Evolutionary conservation across 2,797 vertebrate genomes (phyloP).

Genomic region (Emydoidea blandingii): DNA sequence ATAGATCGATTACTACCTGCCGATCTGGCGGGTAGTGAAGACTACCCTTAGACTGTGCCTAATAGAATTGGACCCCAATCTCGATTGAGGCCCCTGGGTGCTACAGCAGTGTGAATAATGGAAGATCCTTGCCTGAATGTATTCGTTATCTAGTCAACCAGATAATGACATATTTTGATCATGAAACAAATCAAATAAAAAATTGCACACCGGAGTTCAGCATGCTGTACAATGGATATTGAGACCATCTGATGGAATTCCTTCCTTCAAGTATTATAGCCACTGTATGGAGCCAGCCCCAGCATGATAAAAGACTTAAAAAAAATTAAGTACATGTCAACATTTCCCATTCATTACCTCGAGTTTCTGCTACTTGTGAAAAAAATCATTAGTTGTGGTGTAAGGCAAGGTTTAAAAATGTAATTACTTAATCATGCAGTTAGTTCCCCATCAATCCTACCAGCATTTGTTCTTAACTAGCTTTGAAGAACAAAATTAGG

Average conservation of each 20-base stretch:
- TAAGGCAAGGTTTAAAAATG: constrained; percentile 84
- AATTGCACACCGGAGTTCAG: not conserved
- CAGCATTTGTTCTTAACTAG: constrained; percentile 85
- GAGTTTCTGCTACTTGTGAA: constrained; percentile 78
- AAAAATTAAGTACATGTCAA: constrained; percentile 76
- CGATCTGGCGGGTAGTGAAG: too few species aligned
- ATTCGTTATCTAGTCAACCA: not conserved
- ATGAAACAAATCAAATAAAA: constrained; percentile 22
- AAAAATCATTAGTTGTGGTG: constrained; percentile 79
- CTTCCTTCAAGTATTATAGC: constrained; percentile 45
- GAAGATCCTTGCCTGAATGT: not conserved
- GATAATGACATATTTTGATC: not conserved
- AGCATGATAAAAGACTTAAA: constrained; percentile 73
- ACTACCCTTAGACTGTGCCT: not conserved
- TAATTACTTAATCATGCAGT: constrained; percentile 87
- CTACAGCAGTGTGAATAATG: not conserved
- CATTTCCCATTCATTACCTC: constrained; percentile 83
- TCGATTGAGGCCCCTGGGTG: not conserved
- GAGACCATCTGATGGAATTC: constrained; percentile 50
- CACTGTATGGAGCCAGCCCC: constrained; percentile 47
- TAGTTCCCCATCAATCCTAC: constrained; percentile 84
- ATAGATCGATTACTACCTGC: too few species aligned
- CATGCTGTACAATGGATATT: constrained; percentile 36
- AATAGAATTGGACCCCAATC: rapidly evolving
- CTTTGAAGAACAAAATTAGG: constrained; percentile 86